These are phyloP conservation scores for Cyrtodaria siliqua DNA, from an alignment of 2,888 invertebrate genomes.

Conservation along the genomic window DNA sequence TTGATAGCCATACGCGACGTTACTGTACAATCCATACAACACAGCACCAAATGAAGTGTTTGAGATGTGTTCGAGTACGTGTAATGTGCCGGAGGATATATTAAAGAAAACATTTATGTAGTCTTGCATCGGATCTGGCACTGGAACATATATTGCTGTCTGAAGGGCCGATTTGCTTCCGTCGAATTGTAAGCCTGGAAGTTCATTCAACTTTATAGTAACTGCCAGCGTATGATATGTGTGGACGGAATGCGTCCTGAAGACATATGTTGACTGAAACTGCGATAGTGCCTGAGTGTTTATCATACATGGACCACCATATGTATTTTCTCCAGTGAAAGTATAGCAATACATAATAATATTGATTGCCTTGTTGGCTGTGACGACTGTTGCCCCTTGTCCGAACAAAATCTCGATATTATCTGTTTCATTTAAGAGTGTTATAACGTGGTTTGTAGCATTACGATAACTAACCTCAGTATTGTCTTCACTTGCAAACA, in stretches of 20 bases:
- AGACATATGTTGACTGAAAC: not conserved
- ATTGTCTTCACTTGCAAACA: not conserved
- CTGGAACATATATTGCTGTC: not conserved
- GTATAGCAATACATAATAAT: not conserved
- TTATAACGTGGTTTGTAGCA: not conserved
- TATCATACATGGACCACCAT: constrained; percentile 6
- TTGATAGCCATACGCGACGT: not conserved
- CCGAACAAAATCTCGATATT: not conserved
- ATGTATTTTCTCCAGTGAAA: not conserved
- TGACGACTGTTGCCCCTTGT: not conserved
- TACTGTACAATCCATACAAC: not conserved
- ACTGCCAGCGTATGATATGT: not conserved
- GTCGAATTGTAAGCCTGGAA: not conserved
- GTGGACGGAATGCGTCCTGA: not conserved
- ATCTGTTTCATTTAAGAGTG: not conserved
- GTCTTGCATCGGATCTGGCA: not conserved
- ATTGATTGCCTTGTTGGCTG: not conserved
- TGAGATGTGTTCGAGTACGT: not conserved
- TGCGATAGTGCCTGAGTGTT: not conserved
- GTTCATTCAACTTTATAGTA: not conserved
- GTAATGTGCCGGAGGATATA: not conserved
- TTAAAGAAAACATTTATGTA: not conserved
- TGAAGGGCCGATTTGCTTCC: not conserved
- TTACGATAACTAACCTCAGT: not conserved
- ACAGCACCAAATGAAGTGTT: not conserved